Evolutionary conservation across 2,888 invertebrate species (phyloP).

Genomic region (Unio delphinus): DNA sequence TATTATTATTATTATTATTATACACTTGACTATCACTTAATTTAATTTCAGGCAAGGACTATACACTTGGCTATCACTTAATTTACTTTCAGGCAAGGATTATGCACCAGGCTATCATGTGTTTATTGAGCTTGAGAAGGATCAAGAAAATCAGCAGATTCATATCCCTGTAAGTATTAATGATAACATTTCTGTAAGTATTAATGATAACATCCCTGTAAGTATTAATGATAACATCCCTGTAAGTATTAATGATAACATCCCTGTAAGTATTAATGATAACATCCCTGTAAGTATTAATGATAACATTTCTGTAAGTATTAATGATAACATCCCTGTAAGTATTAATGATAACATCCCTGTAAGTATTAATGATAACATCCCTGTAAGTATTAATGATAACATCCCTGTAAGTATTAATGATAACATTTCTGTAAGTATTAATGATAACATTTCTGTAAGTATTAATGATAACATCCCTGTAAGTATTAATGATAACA

Average conservation of each 20-base stretch:
- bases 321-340: constrained; percentile 17
- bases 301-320: too few species aligned
- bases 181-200: constrained; percentile 27
- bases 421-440: constrained; percentile 22
- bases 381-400: constrained; percentile 26
- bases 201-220: too few species aligned
- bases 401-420: constrained; percentile 26
- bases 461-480: constrained; percentile 2
- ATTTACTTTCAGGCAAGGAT: background rate
- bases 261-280: constrained; percentile 26
- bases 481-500: constrained; percentile 20
- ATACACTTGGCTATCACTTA: background rate
- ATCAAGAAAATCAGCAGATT: constrained; percentile 7
- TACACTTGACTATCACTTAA: background rate
- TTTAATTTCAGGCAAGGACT: background rate
- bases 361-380: constrained; percentile 20
- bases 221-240: constrained; percentile 2
- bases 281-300: constrained; percentile 26
- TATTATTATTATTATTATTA: too few species aligned
- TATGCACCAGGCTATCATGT: constrained; percentile 61
- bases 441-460: too few species aligned
- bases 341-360: constrained; percentile 14
- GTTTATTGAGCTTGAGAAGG: constrained; percentile 52
- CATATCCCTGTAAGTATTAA: constrained; percentile 27
- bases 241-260: constrained; percentile 20